A percentile compares a stretch with the other conserved stretches of the same genome.
These are phyloP conservation scores for Hymenochirus boettgeri DNA, from an alignment of 2,113 vertebrate genomes.

Conservation along the genomic window DNA sequence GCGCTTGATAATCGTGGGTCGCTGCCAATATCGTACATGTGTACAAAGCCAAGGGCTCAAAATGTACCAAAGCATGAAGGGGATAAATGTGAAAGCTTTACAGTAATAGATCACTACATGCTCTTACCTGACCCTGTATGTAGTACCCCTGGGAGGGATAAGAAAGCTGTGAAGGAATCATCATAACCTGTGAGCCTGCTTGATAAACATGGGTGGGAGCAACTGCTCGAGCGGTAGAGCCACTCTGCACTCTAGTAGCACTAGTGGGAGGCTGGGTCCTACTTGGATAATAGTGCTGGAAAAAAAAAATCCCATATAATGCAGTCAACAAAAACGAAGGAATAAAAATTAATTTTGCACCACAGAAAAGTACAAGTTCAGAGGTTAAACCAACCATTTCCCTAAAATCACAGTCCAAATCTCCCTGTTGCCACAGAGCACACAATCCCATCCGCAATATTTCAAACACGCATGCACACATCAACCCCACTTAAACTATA, in stretches of 20 bases:
- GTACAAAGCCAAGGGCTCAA: too few relatives aligned
- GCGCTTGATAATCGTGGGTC: too few relatives aligned
- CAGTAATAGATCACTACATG: too few relatives aligned
- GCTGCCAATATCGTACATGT: too few relatives aligned
- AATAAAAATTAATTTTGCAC: too few relatives aligned
- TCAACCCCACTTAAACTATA: too few relatives aligned
- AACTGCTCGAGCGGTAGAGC: slow-evolving; percentile 80
- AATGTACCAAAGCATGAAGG: too few relatives aligned
- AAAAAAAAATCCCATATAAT: slow-evolving; percentile 25
- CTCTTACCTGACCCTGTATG: slow-evolving; percentile 90
- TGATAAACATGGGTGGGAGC: slow-evolving; percentile 89
- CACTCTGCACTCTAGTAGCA: slow-evolving; percentile 77
- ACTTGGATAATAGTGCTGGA: slow-evolving; percentile 87
- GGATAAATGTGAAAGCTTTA: too few relatives aligned
- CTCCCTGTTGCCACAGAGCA: too few relatives aligned
- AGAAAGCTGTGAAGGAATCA: slow-evolving; percentile 90
- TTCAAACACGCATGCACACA: too few relatives aligned
- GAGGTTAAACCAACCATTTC: not conserved
- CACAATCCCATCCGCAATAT: too few relatives aligned
- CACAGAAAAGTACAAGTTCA: not conserved
- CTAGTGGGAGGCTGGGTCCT: slow-evolving; percentile 78
- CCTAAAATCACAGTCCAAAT: not conserved
- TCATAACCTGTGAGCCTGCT: slow-evolving; percentile 91
- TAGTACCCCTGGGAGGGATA: slow-evolving; percentile 87
- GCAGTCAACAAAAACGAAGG: not conserved